Evolutionary conservation across 1,140 invertebrate genomes (phyloP), one percentile per base, ranked within the genome.

Genomic region (Danaus melanippus): DNA sequence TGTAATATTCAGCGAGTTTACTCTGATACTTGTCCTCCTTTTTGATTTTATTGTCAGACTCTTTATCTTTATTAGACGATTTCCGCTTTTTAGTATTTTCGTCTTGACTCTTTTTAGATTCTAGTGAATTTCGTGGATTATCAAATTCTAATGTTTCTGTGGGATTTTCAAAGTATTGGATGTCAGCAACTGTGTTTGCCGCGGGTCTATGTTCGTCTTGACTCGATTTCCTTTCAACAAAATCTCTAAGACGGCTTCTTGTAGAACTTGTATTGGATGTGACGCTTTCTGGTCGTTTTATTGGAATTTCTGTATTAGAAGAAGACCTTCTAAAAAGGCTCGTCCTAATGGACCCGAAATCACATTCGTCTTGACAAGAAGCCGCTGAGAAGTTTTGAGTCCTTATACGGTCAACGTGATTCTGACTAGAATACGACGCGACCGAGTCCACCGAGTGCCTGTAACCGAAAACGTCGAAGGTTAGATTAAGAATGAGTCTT

Each of bases 361-460:
- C 80, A 53, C 70, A 62, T 64, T 85, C 84, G 76, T 85, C 82
- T 71, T 84, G 76, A 83, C 80, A 85, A 79, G 83, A 87, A 84
- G 80, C 80, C 74, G 84, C 73, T 79, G 83, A 84, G 82, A 84
- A 82, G 61, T 85, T 85, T 66, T 82, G 79, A 64, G 82, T 79
- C 70, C 87, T 84, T 79, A 88, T 88, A 64, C 84, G 86, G 81
- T 88, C 87, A 71, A 87, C 87, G 87, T 88, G 87, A 84, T 86
- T 85, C 80, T 88, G 87, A 67, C 85, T 88, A 80, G 84, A 87
- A 84, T 87, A 84, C 79, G 87, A 88, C 79, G 85, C 83, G 75
- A 87, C 87, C 81, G 86, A 87, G 80, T 88, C 87, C 76, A 88
- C 87, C 69, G 87, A 88, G 78, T 88, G 87, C 67, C 87, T 88